Evolutionary conservation across 1,140 invertebrate species (phyloP).

Genomic region (Drosophila aff.): DNA sequence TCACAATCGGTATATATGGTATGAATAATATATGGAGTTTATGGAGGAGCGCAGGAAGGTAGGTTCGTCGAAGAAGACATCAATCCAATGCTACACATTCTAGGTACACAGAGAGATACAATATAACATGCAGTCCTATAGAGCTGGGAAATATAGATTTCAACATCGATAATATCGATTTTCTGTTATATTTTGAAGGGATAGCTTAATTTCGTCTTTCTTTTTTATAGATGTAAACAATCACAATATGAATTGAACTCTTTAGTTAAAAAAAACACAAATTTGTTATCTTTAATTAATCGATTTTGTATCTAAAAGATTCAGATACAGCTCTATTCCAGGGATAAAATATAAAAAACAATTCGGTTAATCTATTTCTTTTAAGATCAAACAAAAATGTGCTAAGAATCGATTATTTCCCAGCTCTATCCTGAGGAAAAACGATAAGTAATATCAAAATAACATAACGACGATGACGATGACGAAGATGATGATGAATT

Average conservation of each 20-base stretch:
- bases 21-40: constrained; percentile 19
- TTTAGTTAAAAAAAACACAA: background rate
- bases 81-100: constrained; percentile 33
- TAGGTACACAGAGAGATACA: constrained; percentile 21
- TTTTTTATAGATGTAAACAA: background rate
- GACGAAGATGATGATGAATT: constrained; percentile 25
- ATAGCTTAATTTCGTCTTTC: too few species aligned
- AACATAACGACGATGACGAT: background rate
- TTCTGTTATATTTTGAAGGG: background rate
- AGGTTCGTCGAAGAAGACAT: constrained; percentile 33
- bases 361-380: background rate
- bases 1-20: constrained; percentile 43
- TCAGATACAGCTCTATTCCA: background rate
- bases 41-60: constrained; percentile 13
- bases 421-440: background rate
- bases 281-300: too few species aligned
- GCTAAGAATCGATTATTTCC: background rate
- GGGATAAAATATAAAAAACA: background rate
- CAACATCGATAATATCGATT: background rate
- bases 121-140: constrained; percentile 16
- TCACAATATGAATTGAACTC: background rate
- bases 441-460: background rate
- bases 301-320: background rate
- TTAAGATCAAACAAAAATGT: background rate
- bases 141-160: background rate